Percentiles rank a stretch among this genome's conserved stretches.
Evolutionary conservation across 2,888 invertebrate genomes (phyloP).

Genomic region (Flexamia atlantica): DNA sequence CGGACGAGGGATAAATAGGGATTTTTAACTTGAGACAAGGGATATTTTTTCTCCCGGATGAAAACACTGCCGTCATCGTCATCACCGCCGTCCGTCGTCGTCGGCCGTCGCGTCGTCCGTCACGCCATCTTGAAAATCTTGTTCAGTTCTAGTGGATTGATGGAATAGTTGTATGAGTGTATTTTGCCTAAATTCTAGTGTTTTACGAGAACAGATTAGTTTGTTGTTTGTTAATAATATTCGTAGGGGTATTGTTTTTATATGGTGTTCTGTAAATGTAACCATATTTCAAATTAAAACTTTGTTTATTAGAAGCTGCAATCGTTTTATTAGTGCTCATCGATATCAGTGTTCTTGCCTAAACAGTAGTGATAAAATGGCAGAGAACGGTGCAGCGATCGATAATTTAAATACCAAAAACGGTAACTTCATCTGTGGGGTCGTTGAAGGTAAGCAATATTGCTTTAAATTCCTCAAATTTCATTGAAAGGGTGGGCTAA

Average conservation of each 20-base stretch:
- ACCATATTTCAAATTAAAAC: conserved; percentile 14
- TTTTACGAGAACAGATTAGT: conserved; percentile 31
- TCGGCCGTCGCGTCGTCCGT: too few relatives aligned
- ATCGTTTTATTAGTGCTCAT: conserved; percentile 2
- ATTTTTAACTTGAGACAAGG: too few relatives aligned
- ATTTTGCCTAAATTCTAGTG: conserved; percentile 37
- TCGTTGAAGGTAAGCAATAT: conserved; percentile 87
- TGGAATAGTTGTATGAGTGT: conserved; percentile 52
- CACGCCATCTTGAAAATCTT: not conserved
- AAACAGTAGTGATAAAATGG: conserved; percentile 64
- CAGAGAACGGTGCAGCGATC: conserved; percentile 64
- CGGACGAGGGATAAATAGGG: too few relatives aligned
- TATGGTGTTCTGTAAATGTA: conserved; percentile 42
- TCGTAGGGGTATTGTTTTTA: conserved; percentile 33
- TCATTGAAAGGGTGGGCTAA: too few relatives aligned
- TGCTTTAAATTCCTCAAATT: too few relatives aligned
- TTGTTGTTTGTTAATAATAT: conserved; percentile 46
- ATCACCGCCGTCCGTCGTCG: too few relatives aligned
- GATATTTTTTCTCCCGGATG: too few relatives aligned
- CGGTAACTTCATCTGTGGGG: conserved; percentile 93
- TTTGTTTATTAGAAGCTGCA: conserved; percentile 28
- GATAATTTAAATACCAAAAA: conserved; percentile 83
- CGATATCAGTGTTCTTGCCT: conserved; percentile 40
- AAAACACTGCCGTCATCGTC: too few relatives aligned
- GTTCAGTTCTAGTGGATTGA: not conserved